A percentile compares a stretch with the other conserved stretches of the same genome.
phyloP scores from a whole-genome alignment of 2,797 vertebrate genomes.

The Helarctos malayanus region DNA sequence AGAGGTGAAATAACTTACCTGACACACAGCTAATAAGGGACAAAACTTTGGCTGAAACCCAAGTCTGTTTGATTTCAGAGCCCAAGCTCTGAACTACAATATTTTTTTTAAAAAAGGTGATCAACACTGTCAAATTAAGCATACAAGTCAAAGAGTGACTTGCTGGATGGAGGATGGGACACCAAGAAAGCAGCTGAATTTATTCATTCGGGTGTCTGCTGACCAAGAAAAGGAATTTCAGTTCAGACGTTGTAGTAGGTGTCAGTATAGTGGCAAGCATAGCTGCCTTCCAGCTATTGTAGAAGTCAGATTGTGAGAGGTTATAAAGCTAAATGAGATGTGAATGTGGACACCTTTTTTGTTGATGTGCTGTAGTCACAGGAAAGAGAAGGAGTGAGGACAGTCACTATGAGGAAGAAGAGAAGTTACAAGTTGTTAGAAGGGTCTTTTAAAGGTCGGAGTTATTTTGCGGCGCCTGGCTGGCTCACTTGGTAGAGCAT shows the following conservation, averaged over 20 bases:
- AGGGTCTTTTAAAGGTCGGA: background rate
- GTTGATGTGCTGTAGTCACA: background rate
- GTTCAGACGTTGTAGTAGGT: background rate
- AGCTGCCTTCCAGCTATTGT: constrained; percentile 87
- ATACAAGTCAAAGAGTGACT: background rate
- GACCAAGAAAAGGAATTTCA: background rate
- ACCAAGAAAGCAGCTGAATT: background rate
- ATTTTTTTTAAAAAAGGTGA: background rate
- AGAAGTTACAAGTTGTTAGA: background rate
- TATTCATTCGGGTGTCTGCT: background rate
- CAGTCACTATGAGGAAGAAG: background rate
- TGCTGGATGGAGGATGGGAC: background rate
- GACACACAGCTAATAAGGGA: background rate
- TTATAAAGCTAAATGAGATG: background rate
- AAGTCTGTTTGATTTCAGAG: constrained; percentile 13
- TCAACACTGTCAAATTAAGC: background rate
- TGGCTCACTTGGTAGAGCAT: background rate
- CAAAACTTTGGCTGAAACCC: background rate
- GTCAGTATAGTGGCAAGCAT: constrained; percentile 89
- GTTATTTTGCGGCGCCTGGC: background rate
- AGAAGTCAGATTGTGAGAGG: background rate
- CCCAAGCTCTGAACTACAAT: background rate
- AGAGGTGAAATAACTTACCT: background rate
- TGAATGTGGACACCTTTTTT: background rate
- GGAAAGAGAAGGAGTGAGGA: background rate